Percentiles rank a stretch among this genome's conserved stretches.
Evolutionary conservation across 2,113 vertebrate species (phyloP).

Genomic region (Lycaon pictus): DNA sequence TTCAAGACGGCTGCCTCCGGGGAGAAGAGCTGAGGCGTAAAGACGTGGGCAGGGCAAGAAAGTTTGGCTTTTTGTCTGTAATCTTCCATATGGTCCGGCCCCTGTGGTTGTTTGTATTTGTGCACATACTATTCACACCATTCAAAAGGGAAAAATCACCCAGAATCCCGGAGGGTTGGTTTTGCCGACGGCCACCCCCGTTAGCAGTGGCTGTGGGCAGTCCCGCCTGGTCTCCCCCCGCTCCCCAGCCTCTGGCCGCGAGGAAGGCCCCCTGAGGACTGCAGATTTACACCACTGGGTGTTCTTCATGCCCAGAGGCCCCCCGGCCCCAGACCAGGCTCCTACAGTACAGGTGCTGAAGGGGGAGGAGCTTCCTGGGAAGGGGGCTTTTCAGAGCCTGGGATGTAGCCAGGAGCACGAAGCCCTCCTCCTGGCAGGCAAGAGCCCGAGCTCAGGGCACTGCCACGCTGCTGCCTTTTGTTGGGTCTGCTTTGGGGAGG

Average conservation of each 20-base stretch:
- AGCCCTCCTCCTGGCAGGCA: fast-evolving
- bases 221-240: too few relatives aligned
- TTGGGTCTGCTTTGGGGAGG: too few relatives aligned
- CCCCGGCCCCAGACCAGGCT: too few relatives aligned
- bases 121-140: neutral
- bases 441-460: fast-evolving
- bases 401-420: too few relatives aligned
- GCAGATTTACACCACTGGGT: fast-evolving
- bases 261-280: neutral
- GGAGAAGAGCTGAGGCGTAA: neutral
- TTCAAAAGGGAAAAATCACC: neutral
- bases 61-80: neutral
- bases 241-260: neutral
- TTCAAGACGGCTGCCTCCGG: neutral
- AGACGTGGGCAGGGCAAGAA: too few relatives aligned
- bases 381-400: neutral
- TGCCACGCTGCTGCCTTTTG: fast-evolving
- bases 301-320: fast-evolving
- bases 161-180: fast-evolving
- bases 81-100: neutral
- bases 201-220: fast-evolving
- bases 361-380: neutral
- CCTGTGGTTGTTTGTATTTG: neutral
- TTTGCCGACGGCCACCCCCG: fast-evolving
- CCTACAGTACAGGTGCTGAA: neutral